phyloP scores from a whole-genome alignment of 2,113 vertebrate species.

The Lampris incognitus region DNA sequence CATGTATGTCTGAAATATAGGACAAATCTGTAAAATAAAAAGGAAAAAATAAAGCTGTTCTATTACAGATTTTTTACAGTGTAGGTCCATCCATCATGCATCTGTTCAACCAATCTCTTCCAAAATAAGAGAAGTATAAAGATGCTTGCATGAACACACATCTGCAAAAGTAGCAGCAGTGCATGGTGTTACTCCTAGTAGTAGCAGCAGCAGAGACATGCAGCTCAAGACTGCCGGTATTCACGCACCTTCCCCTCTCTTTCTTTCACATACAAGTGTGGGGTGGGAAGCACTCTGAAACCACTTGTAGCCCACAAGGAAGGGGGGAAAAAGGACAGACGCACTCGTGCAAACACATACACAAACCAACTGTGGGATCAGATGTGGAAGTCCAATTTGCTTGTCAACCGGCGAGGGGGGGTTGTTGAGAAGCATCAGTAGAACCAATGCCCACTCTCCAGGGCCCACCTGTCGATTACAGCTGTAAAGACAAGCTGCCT shows the following conservation, averaged over 20 bases:
- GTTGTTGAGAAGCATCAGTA: conserved; percentile 62
- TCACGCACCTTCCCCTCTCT: too few species aligned
- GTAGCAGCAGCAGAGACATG: too few species aligned
- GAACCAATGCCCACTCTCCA: conserved; percentile 63
- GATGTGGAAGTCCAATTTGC: conserved; percentile 54
- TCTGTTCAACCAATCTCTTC: not conserved
- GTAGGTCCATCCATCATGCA: conserved; percentile 13
- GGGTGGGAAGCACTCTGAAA: too few species aligned
- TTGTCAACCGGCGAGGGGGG: conserved; percentile 64
- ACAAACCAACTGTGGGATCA: conserved; percentile 44
- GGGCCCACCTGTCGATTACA: conserved; percentile 77
- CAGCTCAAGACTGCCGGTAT: too few species aligned
- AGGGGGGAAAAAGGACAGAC: not conserved
- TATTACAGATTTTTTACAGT: too few species aligned
- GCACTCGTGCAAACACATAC: conserved; percentile 12
- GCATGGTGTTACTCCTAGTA: too few species aligned
- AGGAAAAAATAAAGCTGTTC: too few species aligned
- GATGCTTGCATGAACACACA: conserved; percentile 8
- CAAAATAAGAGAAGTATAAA: not conserved
- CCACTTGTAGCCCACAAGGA: too few species aligned
- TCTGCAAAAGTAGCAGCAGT: not conserved
- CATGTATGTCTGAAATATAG: too few species aligned
- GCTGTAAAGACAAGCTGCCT: conserved; percentile 72
- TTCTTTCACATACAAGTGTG: too few species aligned
- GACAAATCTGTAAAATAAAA: too few species aligned